Evolutionary conservation across 2,888 invertebrate genomes (phyloP).

Genomic region (Dicranocentrus wangi): DNA sequence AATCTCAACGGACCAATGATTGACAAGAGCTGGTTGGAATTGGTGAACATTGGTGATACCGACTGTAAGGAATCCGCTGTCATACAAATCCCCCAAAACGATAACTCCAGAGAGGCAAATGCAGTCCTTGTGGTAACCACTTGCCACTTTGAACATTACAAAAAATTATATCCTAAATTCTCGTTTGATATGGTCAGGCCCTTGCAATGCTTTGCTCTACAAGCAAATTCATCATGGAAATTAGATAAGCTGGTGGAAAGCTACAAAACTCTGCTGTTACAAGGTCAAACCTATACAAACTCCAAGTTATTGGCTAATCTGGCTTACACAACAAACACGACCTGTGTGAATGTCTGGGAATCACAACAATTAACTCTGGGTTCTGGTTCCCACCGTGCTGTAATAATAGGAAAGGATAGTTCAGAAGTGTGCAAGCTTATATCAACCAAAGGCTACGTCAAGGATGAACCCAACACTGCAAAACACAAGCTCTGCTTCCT

Average conservation of each 20-base stretch:
- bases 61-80: conserved; percentile 2
- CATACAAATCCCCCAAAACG: background rate
- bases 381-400: background rate
- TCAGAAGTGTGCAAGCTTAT: conserved; percentile 6
- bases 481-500: conserved; percentile 59
- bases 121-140: background rate
- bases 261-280: background rate
- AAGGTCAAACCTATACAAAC: background rate
- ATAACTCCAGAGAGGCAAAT: background rate
- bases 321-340: conserved; percentile 10
- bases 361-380: background rate
- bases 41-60: background rate
- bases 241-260: background rate
- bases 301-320: background rate
- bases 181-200: background rate
- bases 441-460: background rate
- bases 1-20: conserved; percentile 8
- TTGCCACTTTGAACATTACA: background rate
- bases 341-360: background rate
- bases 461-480: conserved; percentile 28
- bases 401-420: conserved; percentile 8
- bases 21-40: background rate
- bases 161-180: background rate
- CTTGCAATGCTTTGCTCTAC: background rate
- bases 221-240: background rate